Evolutionary conservation across 2,888 invertebrate species (phyloP).

Genomic region (Meteorus cinctellus): DNA sequence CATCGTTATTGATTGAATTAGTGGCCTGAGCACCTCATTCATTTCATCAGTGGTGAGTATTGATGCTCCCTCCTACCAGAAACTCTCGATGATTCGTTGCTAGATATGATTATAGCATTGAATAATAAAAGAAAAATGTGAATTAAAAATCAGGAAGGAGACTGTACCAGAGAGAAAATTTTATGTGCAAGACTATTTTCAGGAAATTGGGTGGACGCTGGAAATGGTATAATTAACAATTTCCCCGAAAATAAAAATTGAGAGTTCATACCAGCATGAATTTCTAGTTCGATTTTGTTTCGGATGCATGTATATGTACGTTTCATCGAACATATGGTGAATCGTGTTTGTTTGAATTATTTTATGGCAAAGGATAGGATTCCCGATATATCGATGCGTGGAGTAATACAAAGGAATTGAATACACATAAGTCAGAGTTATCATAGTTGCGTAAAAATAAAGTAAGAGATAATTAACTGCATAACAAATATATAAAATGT

Average conservation of each 20-base stretch:
- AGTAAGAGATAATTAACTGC: conserved; percentile 38
- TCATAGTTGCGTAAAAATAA: conserved; percentile 12
- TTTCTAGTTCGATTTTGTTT: conserved; percentile 17
- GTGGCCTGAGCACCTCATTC: conserved; percentile 74
- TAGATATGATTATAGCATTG: conserved; percentile 50
- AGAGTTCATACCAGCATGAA: not conserved
- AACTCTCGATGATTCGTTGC: conserved; percentile 58
- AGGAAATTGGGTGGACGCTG: conserved; percentile 68
- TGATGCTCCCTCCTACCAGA: conserved; percentile 58
- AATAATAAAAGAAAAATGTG: conserved; percentile 38
- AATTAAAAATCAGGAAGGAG: conserved; percentile 40
- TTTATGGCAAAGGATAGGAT: too few species aligned
- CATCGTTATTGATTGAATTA: conserved; percentile 73
- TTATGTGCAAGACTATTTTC: conserved; percentile 66
- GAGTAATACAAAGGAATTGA: too few species aligned
- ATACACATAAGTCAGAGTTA: too few species aligned
- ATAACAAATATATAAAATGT: conserved; percentile 28
- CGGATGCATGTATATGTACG: conserved; percentile 11
- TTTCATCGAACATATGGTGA: too few species aligned
- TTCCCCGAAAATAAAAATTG: conserved; percentile 62
- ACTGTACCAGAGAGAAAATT: conserved; percentile 56
- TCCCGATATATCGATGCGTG: conserved; percentile 11
- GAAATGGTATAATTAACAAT: conserved; percentile 68
- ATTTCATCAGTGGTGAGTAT: conserved; percentile 64
- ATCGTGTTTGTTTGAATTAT: too few species aligned